A percentile compares a stretch with the other conserved stretches of the same genome.
These are phyloP conservation scores for Trematocara marginatum DNA, from an alignment of 2,113 vertebrate species.

Conservation along the genomic window DNA sequence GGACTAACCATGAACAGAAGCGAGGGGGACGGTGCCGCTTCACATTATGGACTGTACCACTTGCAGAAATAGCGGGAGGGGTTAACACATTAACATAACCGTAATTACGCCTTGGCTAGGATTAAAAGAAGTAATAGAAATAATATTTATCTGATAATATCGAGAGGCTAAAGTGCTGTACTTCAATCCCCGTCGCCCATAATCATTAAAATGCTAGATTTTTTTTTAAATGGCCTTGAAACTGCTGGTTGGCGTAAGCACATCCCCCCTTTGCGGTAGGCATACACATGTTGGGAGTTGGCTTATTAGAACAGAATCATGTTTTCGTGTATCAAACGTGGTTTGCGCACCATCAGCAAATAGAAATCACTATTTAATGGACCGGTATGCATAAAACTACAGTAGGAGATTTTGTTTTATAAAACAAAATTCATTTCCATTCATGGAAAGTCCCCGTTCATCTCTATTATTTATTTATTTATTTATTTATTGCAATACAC, in stretches of 20 bases:
- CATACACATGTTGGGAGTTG: conserved; percentile 35
- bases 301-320: background rate
- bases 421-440: background rate
- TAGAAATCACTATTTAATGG: background rate
- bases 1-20: conserved; percentile 45
- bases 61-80: background rate
- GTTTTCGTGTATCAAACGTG: background rate
- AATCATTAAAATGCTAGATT: rapidly evolving
- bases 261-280: conserved; percentile 15
- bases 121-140: background rate
- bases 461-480: background rate
- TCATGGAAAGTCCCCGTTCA: background rate
- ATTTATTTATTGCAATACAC: background rate
- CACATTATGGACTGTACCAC: conserved; percentile 69
- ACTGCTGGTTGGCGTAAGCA: background rate
- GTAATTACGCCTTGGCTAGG: rapidly evolving
- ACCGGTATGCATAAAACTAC: background rate
- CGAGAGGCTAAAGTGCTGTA: rapidly evolving
- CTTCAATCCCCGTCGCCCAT: rapidly evolving
- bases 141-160: background rate
- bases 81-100: background rate
- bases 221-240: background rate
- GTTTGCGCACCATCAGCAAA: background rate
- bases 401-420: background rate
- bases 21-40: conserved; percentile 48